These are phyloP conservation scores for Philopotamus ludificatus DNA, from an alignment of 1,140 invertebrate species.

Conservation along the genomic window DNA sequence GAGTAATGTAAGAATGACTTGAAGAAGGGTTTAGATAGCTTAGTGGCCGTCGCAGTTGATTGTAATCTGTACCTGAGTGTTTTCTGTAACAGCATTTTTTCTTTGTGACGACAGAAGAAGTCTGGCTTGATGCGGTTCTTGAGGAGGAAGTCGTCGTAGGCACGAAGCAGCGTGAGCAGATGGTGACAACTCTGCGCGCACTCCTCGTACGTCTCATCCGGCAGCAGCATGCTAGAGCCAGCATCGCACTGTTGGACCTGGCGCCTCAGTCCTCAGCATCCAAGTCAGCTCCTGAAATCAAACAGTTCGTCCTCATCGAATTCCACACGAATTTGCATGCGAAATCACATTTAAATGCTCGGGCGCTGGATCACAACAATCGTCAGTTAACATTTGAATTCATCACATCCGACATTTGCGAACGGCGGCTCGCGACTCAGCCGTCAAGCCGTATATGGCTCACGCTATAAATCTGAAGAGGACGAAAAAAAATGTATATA, in stretches of 20 bases:
- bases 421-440: too few species aligned
- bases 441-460: too few species aligned
- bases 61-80: slow-evolving; percentile 47
- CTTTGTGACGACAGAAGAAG: slow-evolving; percentile 60
- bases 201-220: slow-evolving; percentile 63
- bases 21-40: neutral
- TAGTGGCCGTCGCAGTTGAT: neutral
- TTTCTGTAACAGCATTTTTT: slow-evolving; percentile 56
- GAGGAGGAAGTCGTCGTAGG: slow-evolving; percentile 61
- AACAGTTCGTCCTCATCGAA: too few species aligned
- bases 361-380: too few species aligned
- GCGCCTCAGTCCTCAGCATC: neutral
- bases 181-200: slow-evolving; percentile 53
- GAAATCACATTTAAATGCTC: too few species aligned
- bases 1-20: neutral
- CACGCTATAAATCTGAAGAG: too few species aligned
- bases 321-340: too few species aligned
- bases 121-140: slow-evolving; percentile 59
- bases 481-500: too few species aligned
- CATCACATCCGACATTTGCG: too few species aligned
- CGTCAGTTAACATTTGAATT: too few species aligned
- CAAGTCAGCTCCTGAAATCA: neutral
- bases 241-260: slow-evolving; percentile 9
- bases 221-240: slow-evolving; percentile 54
- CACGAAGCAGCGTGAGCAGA: slow-evolving; percentile 54